phyloP scores from a whole-genome alignment of 2,797 vertebrate genomes.

The Babyrousa celebensis region DNA sequence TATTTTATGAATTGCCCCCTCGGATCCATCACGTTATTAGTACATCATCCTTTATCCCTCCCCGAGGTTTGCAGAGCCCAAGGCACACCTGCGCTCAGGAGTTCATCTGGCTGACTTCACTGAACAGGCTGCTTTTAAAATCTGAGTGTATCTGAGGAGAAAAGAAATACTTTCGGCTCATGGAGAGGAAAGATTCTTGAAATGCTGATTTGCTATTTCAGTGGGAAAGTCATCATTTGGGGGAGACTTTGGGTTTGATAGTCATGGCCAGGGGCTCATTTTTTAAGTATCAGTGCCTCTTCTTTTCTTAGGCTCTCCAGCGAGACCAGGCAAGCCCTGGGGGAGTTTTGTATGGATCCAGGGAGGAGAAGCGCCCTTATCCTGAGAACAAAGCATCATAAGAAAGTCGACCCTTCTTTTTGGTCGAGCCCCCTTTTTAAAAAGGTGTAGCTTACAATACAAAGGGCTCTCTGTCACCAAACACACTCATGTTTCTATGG shows the following conservation, averaged over 20 bases:
- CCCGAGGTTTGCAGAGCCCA: constrained; percentile 53
- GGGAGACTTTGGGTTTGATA: constrained; percentile 74
- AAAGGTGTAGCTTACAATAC: neutral
- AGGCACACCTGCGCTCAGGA: constrained; percentile 58
- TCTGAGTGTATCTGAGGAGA: constrained; percentile 51
- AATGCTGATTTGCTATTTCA: constrained; percentile 82
- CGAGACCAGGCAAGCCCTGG: neutral
- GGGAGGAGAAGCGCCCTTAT: neutral
- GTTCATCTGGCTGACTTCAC: constrained; percentile 82
- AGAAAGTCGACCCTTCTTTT: neutral
- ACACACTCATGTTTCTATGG: neutral
- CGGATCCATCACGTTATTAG: constrained; percentile 74
- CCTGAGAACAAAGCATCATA: neutral
- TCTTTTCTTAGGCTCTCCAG: constrained; percentile 50
- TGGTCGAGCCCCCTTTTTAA: neutral
- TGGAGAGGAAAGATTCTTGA: constrained; percentile 78
- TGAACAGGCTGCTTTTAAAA: constrained; percentile 81
- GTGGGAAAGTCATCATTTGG: constrained; percentile 74
- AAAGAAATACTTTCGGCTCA: constrained; percentile 71
- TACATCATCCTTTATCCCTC: constrained; percentile 65
- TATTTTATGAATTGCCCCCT: constrained; percentile 79
- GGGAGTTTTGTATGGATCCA: neutral
- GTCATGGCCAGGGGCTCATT: neutral
- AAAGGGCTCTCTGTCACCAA: neutral
- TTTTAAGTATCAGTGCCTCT: neutral